These are phyloP conservation scores for Platygyra sinensis DNA, from an alignment of 64 coral and sea anemone species.

Conservation along the genomic window DNA sequence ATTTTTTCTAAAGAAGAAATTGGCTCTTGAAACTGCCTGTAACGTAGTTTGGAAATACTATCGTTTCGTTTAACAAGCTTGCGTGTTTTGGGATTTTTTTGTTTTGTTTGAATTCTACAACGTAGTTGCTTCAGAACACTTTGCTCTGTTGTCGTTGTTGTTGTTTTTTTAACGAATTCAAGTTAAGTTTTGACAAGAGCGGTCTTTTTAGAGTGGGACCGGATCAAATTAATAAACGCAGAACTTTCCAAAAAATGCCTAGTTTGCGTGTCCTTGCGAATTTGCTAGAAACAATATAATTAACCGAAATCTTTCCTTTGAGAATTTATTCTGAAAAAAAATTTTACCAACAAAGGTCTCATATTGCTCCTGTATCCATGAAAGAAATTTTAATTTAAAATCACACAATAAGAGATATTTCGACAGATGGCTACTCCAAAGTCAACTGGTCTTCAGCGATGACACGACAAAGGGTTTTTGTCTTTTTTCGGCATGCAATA, in stretches of 20 bases:
- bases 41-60: background rate
- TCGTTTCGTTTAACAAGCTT: background rate
- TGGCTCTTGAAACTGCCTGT: background rate
- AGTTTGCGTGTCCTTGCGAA: too few relatives aligned
- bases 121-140: too few relatives aligned
- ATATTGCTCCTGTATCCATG: background rate
- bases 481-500: background rate
- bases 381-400: background rate
- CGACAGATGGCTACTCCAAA: background rate
- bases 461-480: background rate
- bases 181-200: too few relatives aligned
- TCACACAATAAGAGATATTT: background rate
- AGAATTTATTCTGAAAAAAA: background rate
- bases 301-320: background rate
- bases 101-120: background rate
- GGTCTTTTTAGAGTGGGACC: too few relatives aligned
- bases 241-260: too few relatives aligned
- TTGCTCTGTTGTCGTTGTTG: too few relatives aligned
- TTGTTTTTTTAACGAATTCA: too few relatives aligned
- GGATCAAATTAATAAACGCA: too few relatives aligned
- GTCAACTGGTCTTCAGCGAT: background rate
- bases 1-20: too few relatives aligned
- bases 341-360: background rate
- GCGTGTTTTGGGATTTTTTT: background rate
- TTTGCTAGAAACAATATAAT: too few relatives aligned